Evolutionary conservation across 2,113 vertebrate species (phyloP).

Genomic region (Theristicus caerulescens): DNA sequence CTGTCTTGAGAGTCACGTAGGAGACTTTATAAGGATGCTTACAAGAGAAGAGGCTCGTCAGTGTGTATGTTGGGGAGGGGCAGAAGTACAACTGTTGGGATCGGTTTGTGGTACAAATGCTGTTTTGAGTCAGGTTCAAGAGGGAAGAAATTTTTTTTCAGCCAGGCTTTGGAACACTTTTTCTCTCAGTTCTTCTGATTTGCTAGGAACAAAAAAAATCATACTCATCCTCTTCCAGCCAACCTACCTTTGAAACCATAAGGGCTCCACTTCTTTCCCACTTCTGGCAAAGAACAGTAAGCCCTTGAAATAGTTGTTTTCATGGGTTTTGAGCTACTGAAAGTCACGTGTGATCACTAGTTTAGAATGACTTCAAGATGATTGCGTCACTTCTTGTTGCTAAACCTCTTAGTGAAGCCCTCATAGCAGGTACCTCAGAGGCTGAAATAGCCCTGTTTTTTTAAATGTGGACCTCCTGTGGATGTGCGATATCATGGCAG

Average conservation of each 20-base stretch:
- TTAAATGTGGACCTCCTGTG: not conserved
- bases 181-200: not conserved
- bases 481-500: not conserved
- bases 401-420: not conserved
- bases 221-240: not conserved
- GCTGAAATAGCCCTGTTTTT: not conserved
- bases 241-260: not conserved
- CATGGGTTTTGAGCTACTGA: not conserved
- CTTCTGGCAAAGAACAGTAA: not conserved
- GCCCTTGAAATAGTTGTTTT: not conserved
- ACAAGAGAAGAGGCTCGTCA: not conserved
- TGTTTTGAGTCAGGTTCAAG: not conserved
- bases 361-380: not conserved
- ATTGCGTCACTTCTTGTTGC: not conserved
- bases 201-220: accelerated
- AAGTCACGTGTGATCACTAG: not conserved
- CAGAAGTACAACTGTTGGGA: not conserved
- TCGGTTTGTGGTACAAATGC: too few relatives aligned
- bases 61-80: not conserved
- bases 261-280: not conserved
- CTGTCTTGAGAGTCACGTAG: accelerated
- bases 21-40: not conserved
- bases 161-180: not conserved
- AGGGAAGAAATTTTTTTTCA: not conserved
- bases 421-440: not conserved